Percentiles rank a stretch among this genome's conserved stretches.
Conservation (phyloP, 2,797 vertebrate species). For the Arrhamphus sclerolepis region DNA sequence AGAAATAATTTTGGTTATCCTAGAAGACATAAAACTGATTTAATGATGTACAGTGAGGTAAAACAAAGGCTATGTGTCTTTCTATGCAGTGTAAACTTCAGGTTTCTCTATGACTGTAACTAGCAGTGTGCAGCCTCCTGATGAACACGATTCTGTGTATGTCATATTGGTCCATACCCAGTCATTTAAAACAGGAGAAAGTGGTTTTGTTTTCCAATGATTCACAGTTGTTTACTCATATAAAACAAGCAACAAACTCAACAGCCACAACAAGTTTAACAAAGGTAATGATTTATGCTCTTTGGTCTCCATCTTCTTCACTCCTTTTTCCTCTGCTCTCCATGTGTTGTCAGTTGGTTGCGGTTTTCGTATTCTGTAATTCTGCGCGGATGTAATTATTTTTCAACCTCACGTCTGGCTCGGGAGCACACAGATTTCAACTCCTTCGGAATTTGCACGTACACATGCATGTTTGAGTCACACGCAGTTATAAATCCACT, state of each 20-base stretch:
- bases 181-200: slow-evolving; percentile 27
- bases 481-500: slow-evolving; percentile 10
- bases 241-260: slow-evolving; percentile 57
- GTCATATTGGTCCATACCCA: slow-evolving; percentile 14
- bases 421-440: slow-evolving; percentile 7
- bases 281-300: slow-evolving; percentile 43
- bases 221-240: slow-evolving; percentile 46
- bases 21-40: too few species aligned
- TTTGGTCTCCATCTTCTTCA: neutral
- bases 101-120: too few species aligned
- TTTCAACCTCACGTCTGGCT: slow-evolving; percentile 18
- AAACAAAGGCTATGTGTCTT: too few species aligned
- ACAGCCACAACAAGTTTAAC: slow-evolving; percentile 53
- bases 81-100: too few species aligned
- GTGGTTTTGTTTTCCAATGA: slow-evolving; percentile 54
- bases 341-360: slow-evolving; percentile 34
- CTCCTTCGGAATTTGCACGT: slow-evolving; percentile 3
- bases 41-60: too few species aligned
- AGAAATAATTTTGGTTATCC: too few species aligned
- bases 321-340: slow-evolving; percentile 14
- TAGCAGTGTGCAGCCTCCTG: slow-evolving; percentile 11
- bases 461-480: slow-evolving; percentile 7
- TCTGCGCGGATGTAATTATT: slow-evolving; percentile 16
- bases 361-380: slow-evolving; percentile 30
- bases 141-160: slow-evolving; percentile 14